phyloP scores from a whole-genome alignment of 2,797 vertebrate genomes.

The Gouania willdenowi region DNA sequence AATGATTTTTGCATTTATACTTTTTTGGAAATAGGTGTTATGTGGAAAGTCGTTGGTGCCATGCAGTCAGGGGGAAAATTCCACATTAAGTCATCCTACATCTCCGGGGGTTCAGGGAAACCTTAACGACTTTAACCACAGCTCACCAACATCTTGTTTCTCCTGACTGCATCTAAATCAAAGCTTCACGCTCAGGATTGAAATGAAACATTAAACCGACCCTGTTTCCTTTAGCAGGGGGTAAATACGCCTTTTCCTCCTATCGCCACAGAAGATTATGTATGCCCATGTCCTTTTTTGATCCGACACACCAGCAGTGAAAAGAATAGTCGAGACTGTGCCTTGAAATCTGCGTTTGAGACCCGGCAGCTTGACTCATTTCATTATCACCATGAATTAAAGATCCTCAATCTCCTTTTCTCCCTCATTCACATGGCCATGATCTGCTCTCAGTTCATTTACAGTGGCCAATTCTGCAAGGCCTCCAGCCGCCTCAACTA shows the following conservation, averaged over 20 bases:
- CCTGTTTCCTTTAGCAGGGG: constrained; percentile 17
- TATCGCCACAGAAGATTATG: constrained; percentile 46
- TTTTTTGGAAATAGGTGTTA: no score
- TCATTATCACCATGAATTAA: constrained; percentile 72
- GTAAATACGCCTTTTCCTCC: constrained; percentile 35
- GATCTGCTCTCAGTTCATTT: constrained; percentile 51
- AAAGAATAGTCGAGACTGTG: constrained; percentile 48
- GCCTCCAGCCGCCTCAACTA: constrained; percentile 51
- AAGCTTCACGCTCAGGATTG: no score
- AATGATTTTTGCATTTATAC: no score
- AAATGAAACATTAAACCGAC: no score
- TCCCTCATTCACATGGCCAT: constrained; percentile 20
- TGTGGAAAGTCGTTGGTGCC: no score
- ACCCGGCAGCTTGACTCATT: constrained; percentile 64
- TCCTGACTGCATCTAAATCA: no score
- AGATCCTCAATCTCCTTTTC: constrained; percentile 49
- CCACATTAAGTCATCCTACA: no score
- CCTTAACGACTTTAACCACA: no score
- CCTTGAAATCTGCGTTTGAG: constrained; percentile 55
- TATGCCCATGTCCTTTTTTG: constrained; percentile 34
- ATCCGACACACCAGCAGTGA: constrained; percentile 50
- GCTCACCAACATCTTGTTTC: no score
- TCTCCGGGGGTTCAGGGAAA: no score
- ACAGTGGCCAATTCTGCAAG: constrained; percentile 30
- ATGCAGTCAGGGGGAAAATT: no score